These are phyloP conservation scores for Eupithecia vulgata DNA, from an alignment of 2,888 invertebrate species.

Conservation along the genomic window DNA sequence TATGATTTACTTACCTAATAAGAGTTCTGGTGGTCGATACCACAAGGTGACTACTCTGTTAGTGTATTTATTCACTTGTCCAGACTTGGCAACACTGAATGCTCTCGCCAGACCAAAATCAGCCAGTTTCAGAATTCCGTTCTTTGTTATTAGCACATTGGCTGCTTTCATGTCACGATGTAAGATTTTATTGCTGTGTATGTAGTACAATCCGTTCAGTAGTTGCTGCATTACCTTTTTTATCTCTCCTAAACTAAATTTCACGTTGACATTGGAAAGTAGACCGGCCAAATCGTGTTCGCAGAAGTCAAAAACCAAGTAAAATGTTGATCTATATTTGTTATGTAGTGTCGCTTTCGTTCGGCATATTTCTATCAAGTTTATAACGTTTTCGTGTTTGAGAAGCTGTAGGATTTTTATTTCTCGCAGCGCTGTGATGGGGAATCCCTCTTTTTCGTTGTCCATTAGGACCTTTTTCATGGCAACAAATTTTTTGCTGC, in stretches of 20 bases:
- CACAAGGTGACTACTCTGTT: constrained; percentile 98
- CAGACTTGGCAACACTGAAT: constrained; percentile 94
- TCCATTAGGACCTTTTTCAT: constrained; percentile 99
- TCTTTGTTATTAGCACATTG: constrained; percentile 98
- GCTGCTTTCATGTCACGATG: constrained; percentile 99
- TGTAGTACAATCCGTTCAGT: constrained; percentile 95
- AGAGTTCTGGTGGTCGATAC: constrained; percentile 89
- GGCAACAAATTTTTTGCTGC: constrained; percentile 95
- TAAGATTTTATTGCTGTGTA: constrained; percentile 97
- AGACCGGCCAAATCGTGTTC: constrained; percentile 99
- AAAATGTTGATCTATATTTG: constrained; percentile 93
- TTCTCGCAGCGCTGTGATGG: constrained; percentile 98
- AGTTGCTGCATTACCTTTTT: constrained; percentile 91
- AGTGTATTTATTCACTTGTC: constrained; percentile 93
- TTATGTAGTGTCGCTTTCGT: constrained; percentile 92
- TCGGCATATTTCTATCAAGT: constrained; percentile 97
- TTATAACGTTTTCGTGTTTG: constrained; percentile 98
- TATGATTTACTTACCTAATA: constrained; percentile 63
- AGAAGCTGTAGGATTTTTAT: constrained; percentile 97
- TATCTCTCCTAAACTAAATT: constrained; percentile 97
- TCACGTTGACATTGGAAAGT: constrained; percentile 96
- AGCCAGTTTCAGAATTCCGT: constrained; percentile 96
- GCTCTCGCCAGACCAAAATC: constrained; percentile 99
- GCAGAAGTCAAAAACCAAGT: constrained; percentile 98
- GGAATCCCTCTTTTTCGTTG: constrained; percentile 99